phyloP scores from a whole-genome alignment of 92 coral and sea anemone genomes.

The Actinostola sp. region DNA sequence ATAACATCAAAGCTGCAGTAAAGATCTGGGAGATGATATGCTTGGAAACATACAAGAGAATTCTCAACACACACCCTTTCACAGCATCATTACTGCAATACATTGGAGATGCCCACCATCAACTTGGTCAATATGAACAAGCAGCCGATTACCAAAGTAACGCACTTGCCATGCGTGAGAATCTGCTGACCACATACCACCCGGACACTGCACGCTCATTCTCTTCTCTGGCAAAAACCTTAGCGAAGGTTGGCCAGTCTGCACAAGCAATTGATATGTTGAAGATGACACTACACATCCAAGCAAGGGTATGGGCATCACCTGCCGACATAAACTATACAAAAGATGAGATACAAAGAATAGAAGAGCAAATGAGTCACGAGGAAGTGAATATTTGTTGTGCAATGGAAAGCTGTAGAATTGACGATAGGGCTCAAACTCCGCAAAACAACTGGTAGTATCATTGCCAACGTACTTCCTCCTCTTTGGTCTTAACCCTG shows the following conservation, averaged over 20 bases:
- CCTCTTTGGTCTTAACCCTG: too few species aligned
- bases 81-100: constrained; percentile 72
- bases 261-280: constrained; percentile 51
- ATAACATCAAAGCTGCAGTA: constrained; percentile 46
- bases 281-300: constrained; percentile 32
- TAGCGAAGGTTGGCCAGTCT: constrained; percentile 37
- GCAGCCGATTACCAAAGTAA: constrained; percentile 52
- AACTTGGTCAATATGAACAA: constrained; percentile 1
- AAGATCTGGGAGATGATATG: constrained; percentile 55
- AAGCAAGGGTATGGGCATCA: constrained; percentile 45
- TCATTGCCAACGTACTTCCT: too few species aligned
- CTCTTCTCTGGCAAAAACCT: constrained; percentile 66
- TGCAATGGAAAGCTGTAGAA: neutral
- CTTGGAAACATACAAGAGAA: constrained; percentile 41
- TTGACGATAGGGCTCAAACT: too few species aligned
- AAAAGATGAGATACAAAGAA: constrained; percentile 25
- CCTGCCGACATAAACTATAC: constrained; percentile 43
- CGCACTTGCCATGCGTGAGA: constrained; percentile 64
- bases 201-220: constrained; percentile 77
- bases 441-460: too few species aligned
- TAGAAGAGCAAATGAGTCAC: neutral
- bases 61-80: constrained; percentile 69
- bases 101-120: constrained; percentile 68
- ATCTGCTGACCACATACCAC: constrained; percentile 56
- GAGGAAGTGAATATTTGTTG: neutral